Conservation (phyloP, 2,797 vertebrate genomes). For the Chiloscyllium punctatum region DNA sequence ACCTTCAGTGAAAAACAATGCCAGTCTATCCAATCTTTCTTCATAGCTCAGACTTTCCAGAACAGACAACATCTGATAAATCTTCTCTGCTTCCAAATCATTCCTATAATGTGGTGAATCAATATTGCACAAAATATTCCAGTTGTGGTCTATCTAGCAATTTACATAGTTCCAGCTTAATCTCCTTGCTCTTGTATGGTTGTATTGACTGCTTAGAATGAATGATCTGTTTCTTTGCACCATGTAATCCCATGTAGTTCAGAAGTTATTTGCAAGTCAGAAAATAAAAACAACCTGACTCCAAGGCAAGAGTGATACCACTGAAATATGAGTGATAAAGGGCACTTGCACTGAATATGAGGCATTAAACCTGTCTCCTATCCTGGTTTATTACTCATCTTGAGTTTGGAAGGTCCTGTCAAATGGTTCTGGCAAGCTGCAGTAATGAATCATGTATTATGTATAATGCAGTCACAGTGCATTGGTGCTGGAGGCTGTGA, state of each 20-base stretch:
- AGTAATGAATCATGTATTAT: background rate
- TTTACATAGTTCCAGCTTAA: no score
- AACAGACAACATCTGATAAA: no score
- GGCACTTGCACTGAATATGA: background rate
- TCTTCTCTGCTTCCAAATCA: no score
- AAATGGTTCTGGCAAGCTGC: background rate
- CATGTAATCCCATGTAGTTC: background rate
- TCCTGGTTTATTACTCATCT: background rate
- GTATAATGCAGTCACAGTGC: background rate
- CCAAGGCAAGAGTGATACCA: background rate
- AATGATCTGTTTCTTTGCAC: no score
- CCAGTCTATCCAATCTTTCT: no score
- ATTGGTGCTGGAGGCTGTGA: background rate
- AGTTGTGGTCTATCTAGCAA: no score
- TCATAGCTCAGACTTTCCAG: no score
- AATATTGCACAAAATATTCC: no score
- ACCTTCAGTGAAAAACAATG: no score
- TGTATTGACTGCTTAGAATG: no score
- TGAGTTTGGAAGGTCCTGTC: background rate
- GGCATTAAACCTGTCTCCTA: background rate
- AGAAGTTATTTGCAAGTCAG: background rate
- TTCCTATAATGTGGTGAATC: no score
- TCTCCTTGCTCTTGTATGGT: no score
- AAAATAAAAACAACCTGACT: background rate
- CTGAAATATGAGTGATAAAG: background rate